Conservation (phyloP, 1,140 invertebrate species). For the Lepidurus packardi region DNA sequence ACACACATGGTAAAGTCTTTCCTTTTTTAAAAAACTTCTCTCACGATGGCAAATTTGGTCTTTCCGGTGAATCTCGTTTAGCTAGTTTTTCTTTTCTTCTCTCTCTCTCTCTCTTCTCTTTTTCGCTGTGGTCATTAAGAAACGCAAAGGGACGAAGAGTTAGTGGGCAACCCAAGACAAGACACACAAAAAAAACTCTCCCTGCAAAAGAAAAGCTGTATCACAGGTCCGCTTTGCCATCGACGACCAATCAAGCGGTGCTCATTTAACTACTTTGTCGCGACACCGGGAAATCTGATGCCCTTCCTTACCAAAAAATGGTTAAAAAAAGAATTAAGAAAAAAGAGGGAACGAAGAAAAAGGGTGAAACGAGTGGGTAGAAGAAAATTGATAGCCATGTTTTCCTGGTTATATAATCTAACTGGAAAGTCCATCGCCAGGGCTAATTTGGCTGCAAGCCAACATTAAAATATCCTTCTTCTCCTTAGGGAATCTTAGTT, state of each 20-base stretch:
- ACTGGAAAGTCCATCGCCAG: constrained; percentile 30
- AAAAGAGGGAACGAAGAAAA: too few species aligned
- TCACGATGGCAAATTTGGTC: constrained; percentile 12
- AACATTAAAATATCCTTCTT: constrained; percentile 89
- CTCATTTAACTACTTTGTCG: neutral
- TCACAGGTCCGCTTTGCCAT: constrained; percentile 20
- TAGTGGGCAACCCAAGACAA: neutral
- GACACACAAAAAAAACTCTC: neutral
- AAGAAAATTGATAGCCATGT: too few species aligned
- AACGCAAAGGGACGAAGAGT: neutral
- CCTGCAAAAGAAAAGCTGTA: neutral
- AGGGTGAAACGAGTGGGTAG: too few species aligned
- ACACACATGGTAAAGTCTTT: neutral
- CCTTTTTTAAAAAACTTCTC: neutral
- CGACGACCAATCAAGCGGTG: constrained; percentile 20
- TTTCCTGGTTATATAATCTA: constrained; percentile 2
- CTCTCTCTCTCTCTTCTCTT: neutral
- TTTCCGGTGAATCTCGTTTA: neutral
- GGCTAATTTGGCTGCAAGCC: constrained; percentile 65
- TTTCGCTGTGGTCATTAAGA: neutral
- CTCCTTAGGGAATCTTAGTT: constrained; percentile 88
- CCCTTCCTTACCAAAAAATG: neutral
- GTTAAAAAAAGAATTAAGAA: neutral
- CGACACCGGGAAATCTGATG: constrained; percentile 8
- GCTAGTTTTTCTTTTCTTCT: neutral